Percentiles rank a stretch among this genome's conserved stretches.
Conservation (phyloP, 2,113 vertebrate genomes). For the Protomyctophum bolini region DNA sequence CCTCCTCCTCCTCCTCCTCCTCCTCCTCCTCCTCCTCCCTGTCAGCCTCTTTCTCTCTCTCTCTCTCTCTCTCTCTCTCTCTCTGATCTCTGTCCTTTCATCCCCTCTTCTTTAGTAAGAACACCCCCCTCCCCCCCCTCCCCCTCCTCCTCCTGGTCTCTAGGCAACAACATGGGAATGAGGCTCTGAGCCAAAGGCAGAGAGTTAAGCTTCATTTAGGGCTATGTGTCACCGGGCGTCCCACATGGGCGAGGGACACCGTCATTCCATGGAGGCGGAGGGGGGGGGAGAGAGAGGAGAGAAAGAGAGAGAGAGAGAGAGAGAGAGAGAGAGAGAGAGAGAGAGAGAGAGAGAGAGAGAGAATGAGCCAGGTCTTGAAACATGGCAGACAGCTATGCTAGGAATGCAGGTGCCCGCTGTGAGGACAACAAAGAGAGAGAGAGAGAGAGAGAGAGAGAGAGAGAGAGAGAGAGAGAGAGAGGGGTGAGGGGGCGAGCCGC, state of each 20-base stretch:
- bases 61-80: constrained; percentile 42
- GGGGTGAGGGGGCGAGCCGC: constrained; percentile 16
- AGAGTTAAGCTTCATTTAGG: no score
- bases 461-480: constrained; percentile 15
- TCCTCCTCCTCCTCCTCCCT: background rate
- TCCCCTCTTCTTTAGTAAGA: no score
- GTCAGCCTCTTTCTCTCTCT: constrained; percentile 7
- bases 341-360: constrained; percentile 47
- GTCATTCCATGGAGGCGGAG: no score
- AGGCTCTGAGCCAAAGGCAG: constrained; percentile 36
- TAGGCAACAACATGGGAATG: constrained; percentile 65
- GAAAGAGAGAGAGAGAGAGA: constrained; percentile 34
- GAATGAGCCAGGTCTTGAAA: constrained; percentile 46
- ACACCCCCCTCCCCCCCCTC: no score
- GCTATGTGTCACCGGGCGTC: no score
- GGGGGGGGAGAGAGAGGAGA: constrained; percentile 14
- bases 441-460: constrained; percentile 19
- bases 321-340: constrained; percentile 20
- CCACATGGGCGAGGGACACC: no score
- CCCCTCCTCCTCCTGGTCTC: constrained; percentile 46
- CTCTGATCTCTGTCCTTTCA: constrained; percentile 54
- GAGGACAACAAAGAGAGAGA: constrained; percentile 72
- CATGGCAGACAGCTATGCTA: constrained; percentile 72
- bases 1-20: constrained; percentile 32
- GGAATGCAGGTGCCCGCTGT: constrained; percentile 78